Base-by-base conservation (phyloP, 2,888 invertebrate genomes). In the Sminthurides aquaticus region DNA sequence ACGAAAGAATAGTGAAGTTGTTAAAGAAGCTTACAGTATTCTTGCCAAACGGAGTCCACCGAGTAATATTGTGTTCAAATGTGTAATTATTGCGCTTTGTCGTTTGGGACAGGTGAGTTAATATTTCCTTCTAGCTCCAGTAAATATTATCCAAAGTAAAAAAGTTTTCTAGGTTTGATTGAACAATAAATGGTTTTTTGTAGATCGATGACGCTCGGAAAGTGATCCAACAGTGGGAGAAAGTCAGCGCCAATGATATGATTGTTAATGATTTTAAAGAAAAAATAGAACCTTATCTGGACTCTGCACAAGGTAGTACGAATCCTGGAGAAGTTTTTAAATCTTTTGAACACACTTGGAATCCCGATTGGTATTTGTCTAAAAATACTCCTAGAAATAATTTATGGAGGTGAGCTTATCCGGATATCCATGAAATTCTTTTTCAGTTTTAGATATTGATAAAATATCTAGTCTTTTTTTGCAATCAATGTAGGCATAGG, bases 21-120 rank as follows among this genome's bases (percentile, higher is more conserved):
- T 67, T 1, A 70, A 70, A 56, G 71, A 73, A 54, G 73, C 71
- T 2, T 70, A 69, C 52, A 66, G 68, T 28, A 68, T 69, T 59
- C 52, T 71, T 24, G 73, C 71, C 11, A 67, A 71, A 49, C 57
- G 69, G 60, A 71, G 73, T 49, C 71, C 73, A 49, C 71, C 73
- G 0, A 69, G 66, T 57, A 57, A 62, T 25, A 55, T 65, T 1
- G 64, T 70, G 48, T 73, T 67, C 57, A 73, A 73, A 62, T 70
- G 71, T 62, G 64, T 73, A 56, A 63, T 73, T 29, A 66, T 70
- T 3, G 71, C 70, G 2, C 62, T 73, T 1, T 71, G 70, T 57
- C 54, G 69, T 52, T 26, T 70, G 28, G 71, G 70, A 29, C 69
- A 70, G 67, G 73, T 73, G 65, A 60, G 68, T 52, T 48, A 3